These are phyloP conservation scores for Marmota flaviventris DNA, from an alignment of 2,113 vertebrate species.

Conservation along the genomic window DNA sequence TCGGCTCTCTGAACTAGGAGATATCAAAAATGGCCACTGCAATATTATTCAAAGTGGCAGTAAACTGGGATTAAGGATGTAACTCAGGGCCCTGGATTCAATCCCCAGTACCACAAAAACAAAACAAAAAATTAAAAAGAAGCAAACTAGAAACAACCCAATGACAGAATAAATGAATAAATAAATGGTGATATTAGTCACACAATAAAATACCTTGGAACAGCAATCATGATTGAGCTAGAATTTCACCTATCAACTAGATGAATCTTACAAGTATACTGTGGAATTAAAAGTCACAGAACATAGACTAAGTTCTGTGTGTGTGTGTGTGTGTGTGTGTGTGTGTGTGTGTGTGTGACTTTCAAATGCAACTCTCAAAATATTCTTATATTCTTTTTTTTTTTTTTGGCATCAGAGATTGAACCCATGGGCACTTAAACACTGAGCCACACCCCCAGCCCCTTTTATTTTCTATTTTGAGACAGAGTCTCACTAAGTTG, in stretches of 20 bases:
- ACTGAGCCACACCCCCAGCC: too few relatives aligned
- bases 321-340: not conserved
- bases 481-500: too few relatives aligned
- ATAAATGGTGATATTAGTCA: not conserved
- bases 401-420: too few relatives aligned
- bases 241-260: not conserved
- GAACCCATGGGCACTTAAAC: too few relatives aligned
- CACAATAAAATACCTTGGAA: not conserved
- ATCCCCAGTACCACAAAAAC: too few relatives aligned
- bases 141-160: not conserved
- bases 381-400: not conserved
- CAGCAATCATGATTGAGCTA: not conserved
- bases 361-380: constrained; percentile 33
- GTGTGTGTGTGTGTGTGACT: not conserved
- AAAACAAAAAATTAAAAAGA: not conserved
- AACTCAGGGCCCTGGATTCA: too few relatives aligned
- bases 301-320: not conserved
- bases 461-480: too few relatives aligned
- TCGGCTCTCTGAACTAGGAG: not conserved
- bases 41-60: constrained; percentile 8
- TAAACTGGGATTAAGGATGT: not conserved
- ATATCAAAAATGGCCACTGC: not conserved
- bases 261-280: not conserved
- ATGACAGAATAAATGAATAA: constrained; percentile 19
- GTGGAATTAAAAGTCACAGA: constrained; percentile 34